These are phyloP conservation scores for Platichthys flesus DNA, from an alignment of 2,113 vertebrate genomes.

Conservation along the genomic window DNA sequence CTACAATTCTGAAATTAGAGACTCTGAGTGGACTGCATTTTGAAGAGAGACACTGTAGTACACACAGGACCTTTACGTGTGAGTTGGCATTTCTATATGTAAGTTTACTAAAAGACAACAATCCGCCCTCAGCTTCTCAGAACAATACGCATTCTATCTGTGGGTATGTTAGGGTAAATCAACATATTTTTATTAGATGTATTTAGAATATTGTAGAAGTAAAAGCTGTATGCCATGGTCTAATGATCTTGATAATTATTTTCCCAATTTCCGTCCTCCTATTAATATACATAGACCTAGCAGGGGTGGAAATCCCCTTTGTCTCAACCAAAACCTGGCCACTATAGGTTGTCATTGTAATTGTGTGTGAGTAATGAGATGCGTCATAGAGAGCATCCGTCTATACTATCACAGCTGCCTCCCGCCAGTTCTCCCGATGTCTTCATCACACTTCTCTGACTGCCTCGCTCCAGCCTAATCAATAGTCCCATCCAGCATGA, in stretches of 20 bases:
- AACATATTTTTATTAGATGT: not conserved
- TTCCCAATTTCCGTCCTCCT: not conserved
- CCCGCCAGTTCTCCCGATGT: constrained; percentile 17
- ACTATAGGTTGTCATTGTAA: constrained; percentile 1
- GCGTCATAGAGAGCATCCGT: not conserved
- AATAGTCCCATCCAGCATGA: constrained; percentile 59
- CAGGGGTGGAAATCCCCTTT: not conserved
- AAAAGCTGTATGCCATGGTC: not conserved
- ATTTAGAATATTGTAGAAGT: not conserved
- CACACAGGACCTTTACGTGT: not conserved
- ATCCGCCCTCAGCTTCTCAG: not conserved
- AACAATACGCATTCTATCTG: not conserved
- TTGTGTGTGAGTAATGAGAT: constrained; percentile 16
- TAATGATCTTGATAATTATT: not conserved
- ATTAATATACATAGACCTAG: not conserved
- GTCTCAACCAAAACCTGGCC: not conserved
- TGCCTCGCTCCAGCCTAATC: constrained; percentile 57
- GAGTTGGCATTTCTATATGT: not conserved
- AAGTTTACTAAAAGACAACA: not conserved
- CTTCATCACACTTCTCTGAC: not conserved
- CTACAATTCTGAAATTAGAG: not conserved
- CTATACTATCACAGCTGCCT: constrained; percentile 26
- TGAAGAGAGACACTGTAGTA: not conserved
- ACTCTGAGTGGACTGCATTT: not conserved
- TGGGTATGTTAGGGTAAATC: not conserved